Evolutionary conservation across 2,888 invertebrate species (phyloP), one percentile per base, ranked within the genome.

Genomic region (Papilio demoleus): DNA sequence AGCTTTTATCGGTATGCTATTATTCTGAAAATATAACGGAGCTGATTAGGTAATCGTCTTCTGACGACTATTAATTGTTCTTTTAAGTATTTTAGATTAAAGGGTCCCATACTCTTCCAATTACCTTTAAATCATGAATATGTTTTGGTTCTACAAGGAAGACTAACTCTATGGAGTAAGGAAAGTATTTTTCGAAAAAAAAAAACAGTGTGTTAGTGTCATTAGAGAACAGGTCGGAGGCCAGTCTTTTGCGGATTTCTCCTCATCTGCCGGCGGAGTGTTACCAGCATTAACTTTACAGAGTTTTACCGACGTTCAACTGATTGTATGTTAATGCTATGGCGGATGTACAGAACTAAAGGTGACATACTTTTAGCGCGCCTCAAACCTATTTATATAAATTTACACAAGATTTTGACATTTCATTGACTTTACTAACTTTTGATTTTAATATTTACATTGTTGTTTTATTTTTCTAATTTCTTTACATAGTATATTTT

Each of bases 291-390:
- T 75, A 78, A 76, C 76, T 75, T 75, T 73, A 62, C 59, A 69
- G 62, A 75, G 78, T 12, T 45, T 22, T 24, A 45, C 19, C 19
- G 64, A 17, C 59, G 64, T 27, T 40, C 38, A 60, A 45, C 68
- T 63, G 81, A 83, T 82, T 82, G 83, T 83, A 83, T 82, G 83
- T 75, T 81, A 82, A 84, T 84, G 75, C 67, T 67, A 45, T 65
- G 40, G 50, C 67, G 69, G 60, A 71, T 70, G 60, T 59, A 12
- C 36, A 27, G 27, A 68, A 45, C 45, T 31, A 68, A 40, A 68
- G 40, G 64, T 68, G 68, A 68, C 68, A 60, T 64, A 64, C 59
- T 68, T 60, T n/a, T 64, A 40, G 40, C 67, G 22, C 11, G 17
- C 24, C 11, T 31, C 45, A 31, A 66, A 45, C 36, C 59, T 1